A percentile compares a stretch with the other conserved stretches of the same genome.
phyloP scores from a whole-genome alignment of 2,113 vertebrate genomes.

The Lamprologus sp. region DNA sequence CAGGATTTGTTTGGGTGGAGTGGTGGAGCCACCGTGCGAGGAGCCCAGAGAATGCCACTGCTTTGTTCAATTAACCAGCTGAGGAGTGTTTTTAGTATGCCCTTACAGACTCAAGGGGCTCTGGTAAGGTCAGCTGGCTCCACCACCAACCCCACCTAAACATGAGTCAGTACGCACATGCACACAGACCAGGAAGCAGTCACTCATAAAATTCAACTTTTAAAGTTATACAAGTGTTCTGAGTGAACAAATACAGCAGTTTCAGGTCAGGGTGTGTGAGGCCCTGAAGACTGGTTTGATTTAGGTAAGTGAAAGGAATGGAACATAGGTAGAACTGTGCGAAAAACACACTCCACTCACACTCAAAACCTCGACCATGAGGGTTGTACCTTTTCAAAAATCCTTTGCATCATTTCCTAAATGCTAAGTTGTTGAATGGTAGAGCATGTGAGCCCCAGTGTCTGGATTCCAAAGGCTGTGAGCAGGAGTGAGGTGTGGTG shows the following conservation, averaged over 20 bases:
- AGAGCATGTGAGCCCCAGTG: not conserved
- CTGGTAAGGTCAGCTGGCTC: not conserved
- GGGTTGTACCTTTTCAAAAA: not conserved
- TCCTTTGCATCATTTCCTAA: not conserved
- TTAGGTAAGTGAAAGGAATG: constrained; percentile 27
- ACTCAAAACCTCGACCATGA: not conserved
- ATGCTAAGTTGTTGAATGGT: not conserved
- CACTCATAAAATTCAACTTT: constrained; percentile 3
- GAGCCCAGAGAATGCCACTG: not conserved
- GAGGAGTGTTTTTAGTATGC: not conserved
- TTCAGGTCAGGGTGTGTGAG: constrained; percentile 20
- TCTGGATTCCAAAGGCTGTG: not conserved
- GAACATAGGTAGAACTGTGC: not conserved
- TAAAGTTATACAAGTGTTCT: not conserved
- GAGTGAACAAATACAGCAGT: constrained; percentile 47
- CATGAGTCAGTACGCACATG: not conserved
- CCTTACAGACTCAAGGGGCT: not conserved
- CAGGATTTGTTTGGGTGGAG: not conserved
- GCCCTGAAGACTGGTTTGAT: constrained; percentile 20
- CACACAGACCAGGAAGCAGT: constrained; percentile 9
- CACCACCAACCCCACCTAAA: not conserved
- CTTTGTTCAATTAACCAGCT: constrained; percentile 33
- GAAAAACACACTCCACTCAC: not conserved
- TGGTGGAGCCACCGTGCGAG: not conserved
- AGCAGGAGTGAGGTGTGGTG: not conserved